Percentiles rank a stretch among this genome's conserved stretches.
phyloP scores from a whole-genome alignment of 2,797 vertebrate species.

The Margarornis squamiger region DNA sequence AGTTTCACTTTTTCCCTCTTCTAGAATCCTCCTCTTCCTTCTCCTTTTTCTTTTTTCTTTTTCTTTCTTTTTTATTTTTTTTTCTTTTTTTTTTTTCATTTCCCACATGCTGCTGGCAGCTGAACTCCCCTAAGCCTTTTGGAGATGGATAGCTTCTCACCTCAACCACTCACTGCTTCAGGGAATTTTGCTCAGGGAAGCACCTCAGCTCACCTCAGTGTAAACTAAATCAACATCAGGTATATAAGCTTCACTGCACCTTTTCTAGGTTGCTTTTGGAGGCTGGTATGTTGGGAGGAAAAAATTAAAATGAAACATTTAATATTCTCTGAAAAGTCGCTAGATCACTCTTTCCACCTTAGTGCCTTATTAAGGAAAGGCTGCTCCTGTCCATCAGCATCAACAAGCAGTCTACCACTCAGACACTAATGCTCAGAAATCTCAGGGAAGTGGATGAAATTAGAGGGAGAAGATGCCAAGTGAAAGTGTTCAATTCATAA shows the following conservation, averaged over 20 bases:
- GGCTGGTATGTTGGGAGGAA: neutral
- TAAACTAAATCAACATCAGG: neutral
- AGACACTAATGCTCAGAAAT: slow-evolving; percentile 11
- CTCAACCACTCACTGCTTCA: neutral
- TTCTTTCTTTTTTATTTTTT: neutral
- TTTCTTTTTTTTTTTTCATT: neutral
- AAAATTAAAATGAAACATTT: slow-evolving; percentile 11
- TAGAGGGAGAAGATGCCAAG: neutral
- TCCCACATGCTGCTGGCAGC: neutral
- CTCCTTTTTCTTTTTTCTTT: neutral
- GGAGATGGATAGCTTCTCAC: neutral
- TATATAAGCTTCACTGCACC: neutral
- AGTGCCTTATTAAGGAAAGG: slow-evolving; percentile 3
- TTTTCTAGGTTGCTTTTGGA: neutral
- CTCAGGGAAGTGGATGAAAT: neutral
- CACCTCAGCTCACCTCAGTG: neutral
- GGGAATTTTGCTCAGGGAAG: neutral
- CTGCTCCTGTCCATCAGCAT: neutral
- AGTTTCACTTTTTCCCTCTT: neutral
- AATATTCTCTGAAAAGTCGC: neutral
- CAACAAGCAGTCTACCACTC: neutral
- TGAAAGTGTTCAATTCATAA: neutral
- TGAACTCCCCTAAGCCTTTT: neutral
- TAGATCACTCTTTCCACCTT: neutral
- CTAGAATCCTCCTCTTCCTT: neutral